Base-by-base conservation (phyloP, 1,140 invertebrate genomes). In the Drosophila nannoptera region DNA sequence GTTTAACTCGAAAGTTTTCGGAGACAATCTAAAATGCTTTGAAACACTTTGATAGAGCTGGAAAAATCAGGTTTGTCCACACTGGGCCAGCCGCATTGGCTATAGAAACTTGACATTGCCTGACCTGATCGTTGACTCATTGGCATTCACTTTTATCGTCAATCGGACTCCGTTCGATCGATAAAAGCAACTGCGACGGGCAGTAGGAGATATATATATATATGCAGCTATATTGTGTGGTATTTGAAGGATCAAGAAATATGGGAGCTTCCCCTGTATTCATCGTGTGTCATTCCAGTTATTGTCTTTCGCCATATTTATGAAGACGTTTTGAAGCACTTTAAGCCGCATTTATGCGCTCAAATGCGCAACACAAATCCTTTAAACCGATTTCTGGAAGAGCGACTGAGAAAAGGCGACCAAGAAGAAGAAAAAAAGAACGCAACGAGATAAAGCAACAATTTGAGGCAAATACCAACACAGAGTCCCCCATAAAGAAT, bases 81-180 rank as follows among this genome's bases (percentile, higher is more conserved):
- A 56, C 61, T 14, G 62, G 32, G 46, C 52, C 35, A 45, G 48
- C 33, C 54, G 33, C 53, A 46, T 80, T 42, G 46, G 49, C 48
- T 60, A 61, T 78, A 75, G 72, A 83, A 83, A 83, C 78, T 83
- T 83, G 78, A 83, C 78, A 83, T 83, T 83, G 78, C 9, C 64
- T 52, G 78, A 69, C 75, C 77, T 75, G 74, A 73, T 22, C 22
- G 22, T 22, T 22, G 32, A 42, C 52, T 59, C 14, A 14, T 31
- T 50, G 76, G 52, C 78, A 84, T 83, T 83, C 80, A 83, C 78
- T 83, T 84, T 81, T 70, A 56, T 73, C 33, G 55, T 12, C 32
- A 61, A 9, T 38, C 14, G 36, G 52, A 52, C 67, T 53, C 62
- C 62, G 59, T 33, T 22, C 31, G 22, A 48, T 55, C 60, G 32